A percentile compares a stretch with the other conserved stretches of the same genome.
Evolutionary conservation across 2,113 vertebrate genomes (phyloP).

Genomic region (Brachirus orientalis): DNA sequence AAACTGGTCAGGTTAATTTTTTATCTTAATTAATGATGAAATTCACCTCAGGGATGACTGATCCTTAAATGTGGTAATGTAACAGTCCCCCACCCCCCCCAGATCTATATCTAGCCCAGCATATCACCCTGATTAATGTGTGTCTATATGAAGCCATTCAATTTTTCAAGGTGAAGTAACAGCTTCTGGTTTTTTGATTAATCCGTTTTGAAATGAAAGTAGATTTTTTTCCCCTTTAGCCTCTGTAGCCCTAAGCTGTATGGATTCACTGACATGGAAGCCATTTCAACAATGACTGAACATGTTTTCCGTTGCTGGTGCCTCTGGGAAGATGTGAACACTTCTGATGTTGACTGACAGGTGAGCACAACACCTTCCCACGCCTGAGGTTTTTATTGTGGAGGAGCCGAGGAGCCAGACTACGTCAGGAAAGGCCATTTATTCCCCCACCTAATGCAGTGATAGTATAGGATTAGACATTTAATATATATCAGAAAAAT

Average conservation of each 20-base stretch:
- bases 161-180: slow-evolving; percentile 5
- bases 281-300: slow-evolving; percentile 13
- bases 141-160: background rate
- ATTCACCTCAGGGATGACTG: too few species aligned
- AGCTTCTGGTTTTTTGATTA: background rate
- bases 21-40: too few species aligned
- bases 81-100: too few species aligned
- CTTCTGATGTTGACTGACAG: slow-evolving; percentile 60
- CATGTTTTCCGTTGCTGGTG: background rate
- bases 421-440: background rate
- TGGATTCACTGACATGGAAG: slow-evolving; percentile 23
- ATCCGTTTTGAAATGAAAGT: background rate
- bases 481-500: background rate
- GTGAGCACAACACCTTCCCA: slow-evolving; percentile 31
- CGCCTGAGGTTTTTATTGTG: slow-evolving; percentile 21
- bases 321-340: slow-evolving; percentile 35
- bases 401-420: slow-evolving; percentile 9
- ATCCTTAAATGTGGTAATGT: too few species aligned
- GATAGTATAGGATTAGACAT: background rate
- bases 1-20: too few species aligned
- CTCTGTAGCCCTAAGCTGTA: background rate
- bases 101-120: background rate
- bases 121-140: background rate
- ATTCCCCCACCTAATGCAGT: slow-evolving; percentile 3
- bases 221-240: slow-evolving; percentile 2